Evolutionary conservation across 2,113 vertebrate species (phyloP).

Genomic region (Aepyceros melampus): DNA sequence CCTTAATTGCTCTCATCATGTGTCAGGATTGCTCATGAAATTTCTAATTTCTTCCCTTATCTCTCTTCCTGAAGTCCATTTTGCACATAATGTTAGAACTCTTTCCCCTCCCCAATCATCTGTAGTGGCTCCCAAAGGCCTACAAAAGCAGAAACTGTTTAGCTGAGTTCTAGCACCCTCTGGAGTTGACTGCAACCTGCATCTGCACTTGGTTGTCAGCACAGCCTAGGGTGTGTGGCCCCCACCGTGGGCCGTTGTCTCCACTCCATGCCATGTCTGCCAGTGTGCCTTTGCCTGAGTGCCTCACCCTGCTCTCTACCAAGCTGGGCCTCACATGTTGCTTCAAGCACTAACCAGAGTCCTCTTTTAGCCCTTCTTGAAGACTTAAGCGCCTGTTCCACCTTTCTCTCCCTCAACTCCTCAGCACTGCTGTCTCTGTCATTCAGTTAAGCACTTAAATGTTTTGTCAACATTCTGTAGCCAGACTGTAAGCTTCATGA

Average conservation of each 20-base stretch:
- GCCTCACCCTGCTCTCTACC: background rate
- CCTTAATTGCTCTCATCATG: background rate
- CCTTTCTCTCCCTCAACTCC: background rate
- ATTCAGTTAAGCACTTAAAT: background rate
- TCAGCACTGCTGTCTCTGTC: background rate
- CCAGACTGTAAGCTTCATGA: background rate
- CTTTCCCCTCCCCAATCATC: background rate
- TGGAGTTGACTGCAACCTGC: background rate
- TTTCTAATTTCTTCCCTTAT: background rate
- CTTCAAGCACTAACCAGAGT: background rate
- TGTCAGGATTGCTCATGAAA: background rate
- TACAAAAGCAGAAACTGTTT: background rate
- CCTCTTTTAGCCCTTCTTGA: background rate
- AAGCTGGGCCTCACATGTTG: background rate
- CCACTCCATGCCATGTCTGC: background rate
- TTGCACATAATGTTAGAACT: background rate
- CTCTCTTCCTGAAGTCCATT: background rate
- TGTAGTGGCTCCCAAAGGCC: background rate
- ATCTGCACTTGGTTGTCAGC: background rate
- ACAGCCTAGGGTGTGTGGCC: background rate
- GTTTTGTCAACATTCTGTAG: background rate
- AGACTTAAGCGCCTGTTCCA: background rate
- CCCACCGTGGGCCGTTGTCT: background rate
- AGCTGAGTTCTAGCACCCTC: background rate
- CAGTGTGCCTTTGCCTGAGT: background rate